Conservation (phyloP, 2,113 vertebrate species). For the Ictalurus punctatus region DNA sequence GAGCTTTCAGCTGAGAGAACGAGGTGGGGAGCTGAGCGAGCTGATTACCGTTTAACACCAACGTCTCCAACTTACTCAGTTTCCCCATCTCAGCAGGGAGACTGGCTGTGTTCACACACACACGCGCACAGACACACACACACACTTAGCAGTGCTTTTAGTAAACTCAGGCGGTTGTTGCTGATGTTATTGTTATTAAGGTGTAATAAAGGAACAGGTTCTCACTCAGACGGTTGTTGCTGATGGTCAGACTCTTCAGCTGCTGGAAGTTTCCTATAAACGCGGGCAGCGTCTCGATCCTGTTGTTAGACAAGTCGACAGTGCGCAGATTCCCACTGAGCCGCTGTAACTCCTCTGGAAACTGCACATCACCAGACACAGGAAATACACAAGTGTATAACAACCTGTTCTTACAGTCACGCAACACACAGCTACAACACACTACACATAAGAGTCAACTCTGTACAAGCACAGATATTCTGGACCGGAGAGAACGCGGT, state of each 20-base stretch:
- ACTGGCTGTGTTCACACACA: constrained; percentile 63
- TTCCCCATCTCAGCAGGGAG: constrained; percentile 87
- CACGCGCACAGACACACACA: constrained; percentile 21
- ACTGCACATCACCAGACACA: constrained; percentile 67
- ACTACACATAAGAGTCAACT: background rate
- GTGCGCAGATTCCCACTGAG: constrained; percentile 87
- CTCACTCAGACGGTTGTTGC: constrained; percentile 90
- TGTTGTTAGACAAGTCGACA: constrained; percentile 91
- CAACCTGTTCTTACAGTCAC: background rate
- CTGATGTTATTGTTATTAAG: too few relatives aligned
- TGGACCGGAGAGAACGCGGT: background rate
- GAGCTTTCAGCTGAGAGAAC: constrained; percentile 83
- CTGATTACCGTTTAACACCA: constrained; percentile 86
- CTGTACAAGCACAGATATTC: background rate
- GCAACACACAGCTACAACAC: background rate
- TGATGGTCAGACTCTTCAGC: constrained; percentile 88
- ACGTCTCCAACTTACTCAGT: constrained; percentile 91
- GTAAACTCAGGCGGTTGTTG: too few relatives aligned
- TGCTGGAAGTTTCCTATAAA: constrained; percentile 85
- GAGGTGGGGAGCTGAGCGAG: constrained; percentile 79
- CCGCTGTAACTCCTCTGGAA: constrained; percentile 92
- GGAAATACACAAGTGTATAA: background rate
- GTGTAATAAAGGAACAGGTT: background rate
- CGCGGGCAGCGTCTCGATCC: constrained; percentile 83
- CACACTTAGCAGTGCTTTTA: too few relatives aligned